phyloP scores from a whole-genome alignment of 2,797 vertebrate genomes.

The Parauchenoglanis ngamensis region DNA sequence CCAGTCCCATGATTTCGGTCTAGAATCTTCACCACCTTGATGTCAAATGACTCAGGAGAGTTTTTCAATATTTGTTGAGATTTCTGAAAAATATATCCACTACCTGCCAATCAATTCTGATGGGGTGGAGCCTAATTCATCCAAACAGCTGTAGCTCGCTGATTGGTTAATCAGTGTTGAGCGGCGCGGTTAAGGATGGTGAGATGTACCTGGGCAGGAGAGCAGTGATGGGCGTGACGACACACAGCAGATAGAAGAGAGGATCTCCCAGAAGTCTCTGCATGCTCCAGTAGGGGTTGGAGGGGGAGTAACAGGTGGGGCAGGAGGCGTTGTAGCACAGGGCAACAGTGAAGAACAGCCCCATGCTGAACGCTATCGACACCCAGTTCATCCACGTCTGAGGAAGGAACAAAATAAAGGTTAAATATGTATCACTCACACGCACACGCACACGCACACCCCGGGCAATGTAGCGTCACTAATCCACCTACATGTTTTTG shows the following conservation, averaged over 20 bases:
- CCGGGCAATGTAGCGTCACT: neutral
- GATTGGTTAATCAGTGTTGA: neutral
- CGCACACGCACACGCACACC: neutral
- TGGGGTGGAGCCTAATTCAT: neutral
- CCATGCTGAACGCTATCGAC: conserved; percentile 85
- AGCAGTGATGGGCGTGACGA: conserved; percentile 84
- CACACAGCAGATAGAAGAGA: conserved; percentile 88
- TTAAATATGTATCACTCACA: neutral
- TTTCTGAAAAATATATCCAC: neutral
- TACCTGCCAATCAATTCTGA: neutral
- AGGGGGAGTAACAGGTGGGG: conserved; percentile 89
- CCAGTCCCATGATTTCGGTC: neutral
- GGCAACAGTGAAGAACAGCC: conserved; percentile 88
- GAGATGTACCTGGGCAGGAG: conserved; percentile 86
- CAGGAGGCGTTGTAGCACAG: conserved; percentile 91
- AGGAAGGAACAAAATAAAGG: conserved; percentile 36
- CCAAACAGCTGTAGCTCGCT: neutral
- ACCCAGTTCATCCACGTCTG: conserved; percentile 96
- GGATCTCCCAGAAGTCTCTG: conserved; percentile 88
- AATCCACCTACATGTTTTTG: conserved; percentile 9
- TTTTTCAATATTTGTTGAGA: neutral
- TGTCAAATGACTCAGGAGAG: neutral
- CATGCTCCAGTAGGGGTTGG: conserved; percentile 96
- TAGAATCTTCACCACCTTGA: neutral
- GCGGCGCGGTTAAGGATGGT: neutral